phyloP scores from a whole-genome alignment of 2,113 vertebrate genomes.

The Microcebus ravelobensis region DNA sequence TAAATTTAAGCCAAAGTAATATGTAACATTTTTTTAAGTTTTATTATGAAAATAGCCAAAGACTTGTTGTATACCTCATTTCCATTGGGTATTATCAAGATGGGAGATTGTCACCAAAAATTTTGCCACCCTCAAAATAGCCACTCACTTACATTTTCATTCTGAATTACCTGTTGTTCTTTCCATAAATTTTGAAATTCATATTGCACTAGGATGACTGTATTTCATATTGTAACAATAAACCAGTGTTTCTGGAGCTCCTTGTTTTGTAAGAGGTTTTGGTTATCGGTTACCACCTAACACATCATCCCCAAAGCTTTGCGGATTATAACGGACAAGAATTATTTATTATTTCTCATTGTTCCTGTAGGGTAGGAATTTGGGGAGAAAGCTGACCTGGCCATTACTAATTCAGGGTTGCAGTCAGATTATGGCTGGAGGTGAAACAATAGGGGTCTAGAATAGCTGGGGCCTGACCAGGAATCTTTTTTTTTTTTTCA shows the following conservation, averaged over 20 bases:
- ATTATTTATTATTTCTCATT: background rate
- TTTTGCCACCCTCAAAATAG: background rate
- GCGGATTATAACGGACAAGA: background rate
- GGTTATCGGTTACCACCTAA: background rate
- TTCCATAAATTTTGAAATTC: slow-evolving; percentile 22
- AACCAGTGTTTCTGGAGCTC: background rate
- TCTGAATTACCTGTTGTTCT: background rate
- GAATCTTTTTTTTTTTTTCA: background rate
- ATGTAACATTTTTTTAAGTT: background rate
- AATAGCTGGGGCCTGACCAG: background rate
- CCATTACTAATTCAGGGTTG: background rate
- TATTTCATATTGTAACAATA: background rate
- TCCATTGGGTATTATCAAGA: background rate
- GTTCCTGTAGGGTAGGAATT: background rate
- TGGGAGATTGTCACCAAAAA: slow-evolving; percentile 10
- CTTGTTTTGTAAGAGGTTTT: background rate
- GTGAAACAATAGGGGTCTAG: background rate
- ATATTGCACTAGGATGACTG: background rate
- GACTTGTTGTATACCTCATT: background rate
- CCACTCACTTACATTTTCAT: background rate
- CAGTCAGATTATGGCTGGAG: background rate
- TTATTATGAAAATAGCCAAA: slow-evolving; percentile 15
- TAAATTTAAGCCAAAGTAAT: background rate
- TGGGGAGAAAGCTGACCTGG: background rate
- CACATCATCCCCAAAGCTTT: background rate